Conservation (phyloP, 2,113 vertebrate species). For the Petromus typicus region DNA sequence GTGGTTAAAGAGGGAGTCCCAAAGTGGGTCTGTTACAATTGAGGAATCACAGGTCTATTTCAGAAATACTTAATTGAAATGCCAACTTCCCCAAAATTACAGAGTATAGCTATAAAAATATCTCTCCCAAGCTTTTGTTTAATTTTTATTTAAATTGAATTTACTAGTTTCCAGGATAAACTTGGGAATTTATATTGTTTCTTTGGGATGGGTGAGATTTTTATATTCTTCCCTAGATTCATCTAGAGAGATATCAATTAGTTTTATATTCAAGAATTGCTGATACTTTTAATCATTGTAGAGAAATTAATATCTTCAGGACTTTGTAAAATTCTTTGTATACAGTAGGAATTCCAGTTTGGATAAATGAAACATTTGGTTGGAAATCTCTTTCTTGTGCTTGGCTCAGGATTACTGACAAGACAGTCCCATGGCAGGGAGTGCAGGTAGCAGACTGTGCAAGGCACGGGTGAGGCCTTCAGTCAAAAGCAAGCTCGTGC, state of each 20-base stretch:
- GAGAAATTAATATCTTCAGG: not conserved
- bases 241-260: not conserved
- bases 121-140: not conserved
- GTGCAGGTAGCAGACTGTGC: not conserved
- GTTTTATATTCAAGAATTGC: slow-evolving; percentile 22
- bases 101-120: not conserved
- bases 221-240: not conserved
- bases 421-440: not conserved
- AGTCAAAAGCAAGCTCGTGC: not conserved
- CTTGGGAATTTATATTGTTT: slow-evolving; percentile 24
- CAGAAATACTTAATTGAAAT: slow-evolving; percentile 51
- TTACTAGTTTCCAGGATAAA: slow-evolving; percentile 19
- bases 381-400: not conserved
- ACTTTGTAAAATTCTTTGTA: slow-evolving; percentile 16
- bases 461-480: not conserved
- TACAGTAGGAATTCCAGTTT: not conserved
- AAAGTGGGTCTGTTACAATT: slow-evolving; percentile 26
- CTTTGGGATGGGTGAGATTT: not conserved
- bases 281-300: not conserved
- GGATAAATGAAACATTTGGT: not conserved
- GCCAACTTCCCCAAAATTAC: not conserved
- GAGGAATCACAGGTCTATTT: slow-evolving; percentile 33
- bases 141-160: slow-evolving; percentile 32
- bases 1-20: not conserved
- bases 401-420: not conserved